Conservation (phyloP, 2,888 invertebrate genomes). For the Acanthosoma haemorrhoidale region DNA sequence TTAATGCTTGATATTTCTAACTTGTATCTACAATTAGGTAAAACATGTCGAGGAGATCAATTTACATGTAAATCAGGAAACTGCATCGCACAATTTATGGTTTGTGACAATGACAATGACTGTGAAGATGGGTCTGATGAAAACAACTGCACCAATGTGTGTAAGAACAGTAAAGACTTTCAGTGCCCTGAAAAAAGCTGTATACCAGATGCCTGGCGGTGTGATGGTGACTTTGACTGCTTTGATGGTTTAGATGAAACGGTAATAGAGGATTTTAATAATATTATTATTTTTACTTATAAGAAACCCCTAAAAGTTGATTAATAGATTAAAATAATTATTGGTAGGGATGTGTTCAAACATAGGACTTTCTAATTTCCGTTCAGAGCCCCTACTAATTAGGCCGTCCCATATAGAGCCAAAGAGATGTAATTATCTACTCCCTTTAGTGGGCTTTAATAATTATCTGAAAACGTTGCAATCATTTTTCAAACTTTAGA, state of each 20-base stretch:
- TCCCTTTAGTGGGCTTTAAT: too few species aligned
- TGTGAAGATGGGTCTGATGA: slow-evolving; percentile 65
- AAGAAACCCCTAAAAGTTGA: neutral
- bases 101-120: slow-evolving; percentile 80
- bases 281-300: neutral
- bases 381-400: too few species aligned
- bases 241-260: slow-evolving; percentile 75
- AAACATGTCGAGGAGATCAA: slow-evolving; percentile 85
- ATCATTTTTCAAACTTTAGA: too few species aligned
- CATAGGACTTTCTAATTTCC: too few species aligned
- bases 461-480: too few species aligned
- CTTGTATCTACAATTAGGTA: slow-evolving; percentile 52
- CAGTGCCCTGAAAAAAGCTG: slow-evolving; percentile 70
- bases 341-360: too few species aligned
- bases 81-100: slow-evolving; percentile 80
- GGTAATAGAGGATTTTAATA: too few species aligned
- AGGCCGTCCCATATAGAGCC: too few species aligned
- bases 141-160: slow-evolving; percentile 62
- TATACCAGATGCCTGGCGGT: slow-evolving; percentile 72
- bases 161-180: slow-evolving; percentile 68
- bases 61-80: slow-evolving; percentile 87
- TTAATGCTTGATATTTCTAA: too few species aligned
- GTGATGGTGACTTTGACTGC: slow-evolving; percentile 85
- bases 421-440: too few species aligned
- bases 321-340: too few species aligned